phyloP scores from a whole-genome alignment of 2,888 invertebrate genomes.

The Taenaris catops region DNA sequence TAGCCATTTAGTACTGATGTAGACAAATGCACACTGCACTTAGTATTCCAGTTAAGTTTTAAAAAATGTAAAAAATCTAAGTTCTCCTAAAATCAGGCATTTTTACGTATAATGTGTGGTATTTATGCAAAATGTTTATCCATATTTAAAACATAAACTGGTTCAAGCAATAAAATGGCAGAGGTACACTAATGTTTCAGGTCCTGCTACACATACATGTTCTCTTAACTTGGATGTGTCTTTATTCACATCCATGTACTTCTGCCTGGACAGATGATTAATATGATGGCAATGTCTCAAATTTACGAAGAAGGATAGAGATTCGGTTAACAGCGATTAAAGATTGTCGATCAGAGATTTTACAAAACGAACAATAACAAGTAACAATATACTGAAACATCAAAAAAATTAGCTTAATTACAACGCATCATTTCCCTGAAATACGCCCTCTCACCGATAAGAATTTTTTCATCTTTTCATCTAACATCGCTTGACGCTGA shows the following conservation, averaged over 20 bases:
- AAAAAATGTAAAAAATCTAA: too few relatives aligned
- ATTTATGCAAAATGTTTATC: too few relatives aligned
- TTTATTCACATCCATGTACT: slow-evolving; percentile 18
- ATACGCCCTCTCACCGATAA: slow-evolving; percentile 88
- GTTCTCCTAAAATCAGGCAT: too few relatives aligned
- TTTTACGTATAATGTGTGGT: too few relatives aligned
- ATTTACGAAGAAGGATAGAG: slow-evolving; percentile 28
- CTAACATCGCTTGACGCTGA: slow-evolving; percentile 92
- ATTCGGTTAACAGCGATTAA: slow-evolving; percentile 51
- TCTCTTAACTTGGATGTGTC: too few relatives aligned
- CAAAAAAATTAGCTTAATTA: slow-evolving; percentile 64
- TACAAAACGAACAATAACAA: slow-evolving; percentile 49
- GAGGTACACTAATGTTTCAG: slow-evolving; percentile 36
- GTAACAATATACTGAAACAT: slow-evolving; percentile 47
- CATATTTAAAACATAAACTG: slow-evolving; percentile 27
- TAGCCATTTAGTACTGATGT: too few relatives aligned
- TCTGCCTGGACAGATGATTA: slow-evolving; percentile 22
- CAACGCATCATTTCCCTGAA: slow-evolving; percentile 53
- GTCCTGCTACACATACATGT: neutral
- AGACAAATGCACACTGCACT: too few relatives aligned
- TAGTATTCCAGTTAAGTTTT: too few relatives aligned
- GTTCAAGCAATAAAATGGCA: slow-evolving; percentile 53
- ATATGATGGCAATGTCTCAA: slow-evolving; percentile 22
- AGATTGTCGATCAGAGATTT: slow-evolving; percentile 58
- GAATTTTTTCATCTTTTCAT: slow-evolving; percentile 96